Base-by-base conservation (phyloP, 1,140 invertebrate species). In the Coenobita brevimanus region DNA sequence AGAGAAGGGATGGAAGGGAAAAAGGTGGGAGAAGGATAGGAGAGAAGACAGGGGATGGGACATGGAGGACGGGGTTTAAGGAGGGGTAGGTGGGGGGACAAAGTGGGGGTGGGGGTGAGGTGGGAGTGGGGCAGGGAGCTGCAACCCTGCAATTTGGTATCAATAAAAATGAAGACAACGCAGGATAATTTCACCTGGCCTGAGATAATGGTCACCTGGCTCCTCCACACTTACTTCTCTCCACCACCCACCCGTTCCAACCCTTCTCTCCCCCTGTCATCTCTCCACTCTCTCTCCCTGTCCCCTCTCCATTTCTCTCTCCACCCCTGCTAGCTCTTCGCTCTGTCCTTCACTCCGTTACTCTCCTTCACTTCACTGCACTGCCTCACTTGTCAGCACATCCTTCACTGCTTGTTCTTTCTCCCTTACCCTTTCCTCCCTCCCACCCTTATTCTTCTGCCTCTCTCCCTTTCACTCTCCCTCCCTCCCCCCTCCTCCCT, bases 121-220 rank as follows among this genome's bases (percentile, higher is more conserved):
- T 24, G 27, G 21, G 46, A 46, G 75, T 3, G 33, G 75, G 24
- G 43, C 3, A 24, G 15, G 46, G 71, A 3, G 10, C 24, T 4
- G 4, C 2, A 10, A 81, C 30, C 79, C 79, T 81, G 38, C 79
- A 81, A 81, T 81, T 81, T 81, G 79, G 79, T 81, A 81, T 81
- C 79, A 81, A 81, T 81, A 81, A 81, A 81, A 81, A 81, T 81
- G 79, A 33, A 33, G 36, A 3, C 60, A 81, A n/a, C 27, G 2
- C 2, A n/a, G 60, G 62, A 38, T 64, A 81, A 64, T 81, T 78
- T 81, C 79, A 38, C 38, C 50, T 36, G 41, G 46, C 30, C 36
- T 8, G 57, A 57, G 60, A 81, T 81, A 81, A 81, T 81, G 33
- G 30, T 21, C 43, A 27, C 17, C 3, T 33, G 57, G 79, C 33